Evolutionary conservation across 2,113 vertebrate genomes (phyloP), one percentile per base, ranked within the genome.

Genomic region (Pterocles gutturalis): DNA sequence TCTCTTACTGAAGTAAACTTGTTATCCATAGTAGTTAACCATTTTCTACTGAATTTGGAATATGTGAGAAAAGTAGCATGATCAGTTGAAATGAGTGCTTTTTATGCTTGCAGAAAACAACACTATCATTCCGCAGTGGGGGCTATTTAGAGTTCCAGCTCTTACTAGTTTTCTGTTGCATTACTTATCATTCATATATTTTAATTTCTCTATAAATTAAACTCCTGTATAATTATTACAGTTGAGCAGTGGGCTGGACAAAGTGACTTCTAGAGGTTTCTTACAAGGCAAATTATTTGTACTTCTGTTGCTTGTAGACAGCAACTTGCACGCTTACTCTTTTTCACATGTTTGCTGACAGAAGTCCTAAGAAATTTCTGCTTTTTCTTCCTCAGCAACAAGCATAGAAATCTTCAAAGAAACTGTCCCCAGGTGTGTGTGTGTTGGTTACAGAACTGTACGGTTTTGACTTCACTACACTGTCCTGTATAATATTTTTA

Each of bases 381-480:
- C 6, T 53, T 78, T 81, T 82, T 75, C 41, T 92, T 75, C 14
- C 19, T 83, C 36, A 26, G 20, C 66, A 89, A 4, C 6, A 80
- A 83, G 10, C 43, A 41, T 0, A 54, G 36, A 67, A 80, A 54
- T 75, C 60, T 92, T 77, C 26, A 69, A 26, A 71, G 16, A 66
- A 3, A 15, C 8, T 10, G 1, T 55, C 9, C 13, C 17, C 8
- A 5, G 10, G 3, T 3, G 4, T 3, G 8, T 33, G 5, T 9
- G 15, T 66, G 31, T 62, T 21, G 72, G 0, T 88, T 90, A 67
- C 10, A 61, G 57, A 76, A 48, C 22, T 41, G 9, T 36, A 70
- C 10, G 0, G 0, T 31, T 83, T 46, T 2, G 14, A 18, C 16
- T 51, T 90, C 20, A 10, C 10, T 64, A 2, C 33, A 16, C 29